Conservation (phyloP, 1,140 invertebrate genomes). For the Myzus persicae region DNA sequence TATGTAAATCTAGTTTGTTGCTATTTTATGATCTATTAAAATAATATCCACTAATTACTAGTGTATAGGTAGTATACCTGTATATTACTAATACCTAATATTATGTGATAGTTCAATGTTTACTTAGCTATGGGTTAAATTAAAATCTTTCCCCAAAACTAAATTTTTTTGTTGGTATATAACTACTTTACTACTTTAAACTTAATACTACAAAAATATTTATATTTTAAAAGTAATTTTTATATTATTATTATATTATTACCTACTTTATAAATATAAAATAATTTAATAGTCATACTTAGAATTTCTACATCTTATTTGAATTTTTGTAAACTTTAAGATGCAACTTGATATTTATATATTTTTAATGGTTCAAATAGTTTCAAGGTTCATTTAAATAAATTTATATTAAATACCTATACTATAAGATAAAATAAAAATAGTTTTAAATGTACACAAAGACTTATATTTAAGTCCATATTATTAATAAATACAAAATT, state of each 20-base stretch:
- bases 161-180: neutral
- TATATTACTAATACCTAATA: neutral
- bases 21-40: neutral
- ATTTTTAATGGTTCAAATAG: no score
- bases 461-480: neutral
- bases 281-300: neutral
- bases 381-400: no score
- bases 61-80: neutral
- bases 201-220: neutral
- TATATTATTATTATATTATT: neutral
- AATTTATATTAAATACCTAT: neutral
- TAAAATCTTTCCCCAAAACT: neutral
- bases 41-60: neutral
- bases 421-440: neutral
- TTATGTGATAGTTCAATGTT: neutral
- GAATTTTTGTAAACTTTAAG: no score
- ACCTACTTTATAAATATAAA: neutral
- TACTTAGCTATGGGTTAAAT: neutral
- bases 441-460: neutral
- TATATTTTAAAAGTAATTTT: neutral
- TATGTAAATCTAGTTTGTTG: neutral
- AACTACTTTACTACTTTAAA: no score
- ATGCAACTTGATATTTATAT: no score
- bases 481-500: neutral
- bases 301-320: neutral